Evolutionary conservation across 2,888 invertebrate species (phyloP).

Genomic region (Nemurella pictetii): DNA sequence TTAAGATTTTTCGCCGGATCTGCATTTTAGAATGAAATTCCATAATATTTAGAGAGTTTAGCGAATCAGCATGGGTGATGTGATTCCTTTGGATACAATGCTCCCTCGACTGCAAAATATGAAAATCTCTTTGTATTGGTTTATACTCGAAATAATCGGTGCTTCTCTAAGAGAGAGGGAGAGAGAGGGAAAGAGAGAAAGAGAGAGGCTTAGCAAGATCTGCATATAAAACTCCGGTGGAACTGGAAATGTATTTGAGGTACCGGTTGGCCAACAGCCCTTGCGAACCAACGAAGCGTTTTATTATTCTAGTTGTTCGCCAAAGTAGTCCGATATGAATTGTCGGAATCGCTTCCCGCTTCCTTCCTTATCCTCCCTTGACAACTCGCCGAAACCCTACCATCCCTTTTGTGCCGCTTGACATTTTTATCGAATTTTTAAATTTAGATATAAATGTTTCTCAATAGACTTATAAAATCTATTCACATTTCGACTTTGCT

Average conservation of each 20-base stretch:
- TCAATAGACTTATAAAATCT: constrained; percentile 17
- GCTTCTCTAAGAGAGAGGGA: background rate
- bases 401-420: background rate
- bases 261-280: background rate
- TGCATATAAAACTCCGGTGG: constrained; percentile 16
- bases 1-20: too few relatives aligned
- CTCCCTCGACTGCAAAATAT: too few relatives aligned
- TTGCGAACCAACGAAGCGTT: constrained; percentile 5
- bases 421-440: constrained; percentile 27
- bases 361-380: constrained; percentile 1
- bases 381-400: background rate
- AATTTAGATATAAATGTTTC: constrained; percentile 22
- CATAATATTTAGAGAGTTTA: too few relatives aligned
- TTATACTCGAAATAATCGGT: background rate
- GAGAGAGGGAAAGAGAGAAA: background rate
- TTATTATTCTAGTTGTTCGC: constrained; percentile 31
- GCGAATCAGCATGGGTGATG: too few relatives aligned
- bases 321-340: constrained; percentile 21
- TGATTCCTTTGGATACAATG: too few relatives aligned
- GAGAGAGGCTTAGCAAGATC: background rate
- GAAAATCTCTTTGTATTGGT: background rate
- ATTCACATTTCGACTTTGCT: background rate
- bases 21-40: background rate
- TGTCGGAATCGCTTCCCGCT: constrained; percentile 12
- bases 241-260: constrained; percentile 15